Evolutionary conservation across 2,888 invertebrate genomes (phyloP), one percentile per base, ranked within the genome.

Genomic region (Plagodis pulveraria): DNA sequence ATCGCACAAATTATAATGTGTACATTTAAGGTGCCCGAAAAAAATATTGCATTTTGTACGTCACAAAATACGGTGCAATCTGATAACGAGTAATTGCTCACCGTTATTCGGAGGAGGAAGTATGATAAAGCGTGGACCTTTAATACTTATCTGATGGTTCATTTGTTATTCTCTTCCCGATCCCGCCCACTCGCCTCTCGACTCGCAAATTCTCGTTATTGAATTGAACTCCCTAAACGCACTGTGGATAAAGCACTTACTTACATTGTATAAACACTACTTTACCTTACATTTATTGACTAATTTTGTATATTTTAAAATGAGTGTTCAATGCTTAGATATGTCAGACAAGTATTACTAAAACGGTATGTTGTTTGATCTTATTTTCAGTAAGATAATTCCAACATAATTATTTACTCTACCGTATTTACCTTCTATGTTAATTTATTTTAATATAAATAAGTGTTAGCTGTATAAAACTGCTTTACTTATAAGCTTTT

Each of bases 391-490:
- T 73, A 72, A 75, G 63, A 75, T 67, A 71, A 77, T 83, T 83
- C 76, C 81, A 79, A 77, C 74, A 57, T 70, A 69, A 73, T 73
- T 71, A 72, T 76, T 73, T 77, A 78, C 72, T 73, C 70, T 73
- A 56, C 50, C 59, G 51, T 66, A 65, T 63, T 64, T 61, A 65
- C 55, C 35, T 76, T 82, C 47, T 61, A 63, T 59, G 58, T 61
- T 90, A 87, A 89, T 89, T 90, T 89, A 88, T 89, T 89, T 79
- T 81, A 76, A 76, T 73, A 79, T 77, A 76, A 79, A 72, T 84
- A 83, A 81, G 81, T 81, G 74, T 65, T 83, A 89, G 91, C 91
- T 91, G 89, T 91, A 90, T 81, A 78, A 82, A 81, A 79, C 79
- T 69, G 88, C 88, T 88, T 87, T 82, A 40, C 40, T 40, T 40